A percentile compares a stretch with the other conserved stretches of the same genome.
phyloP scores from a whole-genome alignment of 2,888 invertebrate species.

The Anarsia innoxiella region DNA sequence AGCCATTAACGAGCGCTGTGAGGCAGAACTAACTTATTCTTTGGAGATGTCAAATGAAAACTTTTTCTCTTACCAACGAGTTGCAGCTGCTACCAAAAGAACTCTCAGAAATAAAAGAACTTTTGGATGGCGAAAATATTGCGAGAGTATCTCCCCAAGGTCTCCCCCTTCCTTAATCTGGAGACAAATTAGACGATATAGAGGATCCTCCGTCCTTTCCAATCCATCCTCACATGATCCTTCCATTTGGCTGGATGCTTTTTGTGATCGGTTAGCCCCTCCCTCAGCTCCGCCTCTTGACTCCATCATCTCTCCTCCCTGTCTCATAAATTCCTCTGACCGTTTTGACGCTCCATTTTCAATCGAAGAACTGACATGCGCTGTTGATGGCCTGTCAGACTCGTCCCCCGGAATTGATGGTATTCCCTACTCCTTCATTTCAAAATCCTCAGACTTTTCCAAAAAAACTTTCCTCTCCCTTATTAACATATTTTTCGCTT shows the following conservation, averaged over 20 bases:
- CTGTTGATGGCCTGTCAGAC: conserved; percentile 10
- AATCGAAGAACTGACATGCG: conserved; percentile 10
- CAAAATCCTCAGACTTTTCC: neutral
- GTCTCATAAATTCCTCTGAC: neutral
- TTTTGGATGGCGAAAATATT: conserved; percentile 13
- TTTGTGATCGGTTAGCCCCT: conserved; percentile 8
- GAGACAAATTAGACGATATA: conserved; percentile 10
- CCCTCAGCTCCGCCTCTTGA: conserved; percentile 3
- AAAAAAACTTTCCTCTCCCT: neutral
- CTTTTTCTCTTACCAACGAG: conserved; percentile 7
- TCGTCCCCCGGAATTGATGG: conserved; percentile 18
- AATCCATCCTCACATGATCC: conserved; percentile 2
- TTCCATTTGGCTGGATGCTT: neutral
- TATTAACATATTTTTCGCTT: conserved; percentile 5
- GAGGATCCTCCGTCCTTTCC: neutral
- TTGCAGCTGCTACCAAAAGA: conserved; percentile 8
- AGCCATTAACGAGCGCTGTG: conserved; percentile 1
- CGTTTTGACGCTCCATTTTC: conserved; percentile 12
- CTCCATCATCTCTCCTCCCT: neutral
- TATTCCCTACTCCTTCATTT: conserved; percentile 17
- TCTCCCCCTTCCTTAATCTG: conserved; percentile 10
- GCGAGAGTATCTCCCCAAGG: conserved; percentile 12
- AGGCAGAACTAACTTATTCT: conserved; percentile 8
- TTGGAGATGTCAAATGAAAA: conserved; percentile 7
- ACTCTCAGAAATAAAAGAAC: conserved; percentile 12